Evolutionary conservation across 2,888 invertebrate genomes (phyloP).

Genomic region (Halictus quadricinctus): DNA sequence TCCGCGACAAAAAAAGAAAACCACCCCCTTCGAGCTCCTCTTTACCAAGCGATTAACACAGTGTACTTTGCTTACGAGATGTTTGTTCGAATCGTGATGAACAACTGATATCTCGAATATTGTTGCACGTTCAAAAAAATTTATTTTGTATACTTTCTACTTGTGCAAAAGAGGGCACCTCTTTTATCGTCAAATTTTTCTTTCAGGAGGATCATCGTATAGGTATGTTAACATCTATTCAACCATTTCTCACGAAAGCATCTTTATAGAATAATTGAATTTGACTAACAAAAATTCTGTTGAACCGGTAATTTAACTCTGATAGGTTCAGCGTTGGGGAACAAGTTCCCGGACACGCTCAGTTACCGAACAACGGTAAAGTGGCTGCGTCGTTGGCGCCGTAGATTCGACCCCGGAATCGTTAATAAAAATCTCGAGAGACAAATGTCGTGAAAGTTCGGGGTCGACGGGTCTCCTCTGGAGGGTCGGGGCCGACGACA

Average conservation of each 20-base stretch:
- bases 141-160: too few relatives aligned
- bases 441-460: not conserved
- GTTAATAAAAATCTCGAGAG: not conserved
- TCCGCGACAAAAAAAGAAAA: not conserved
- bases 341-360: not conserved
- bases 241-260: too few relatives aligned
- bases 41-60: not conserved
- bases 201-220: too few relatives aligned
- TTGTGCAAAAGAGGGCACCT: too few relatives aligned
- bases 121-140: too few relatives aligned
- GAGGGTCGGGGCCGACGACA: conserved; percentile 1
- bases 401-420: not conserved
- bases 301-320: not conserved
- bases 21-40: not conserved
- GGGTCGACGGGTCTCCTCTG: not conserved
- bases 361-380: not conserved
- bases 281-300: too few relatives aligned
- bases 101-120: too few relatives aligned
- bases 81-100: not conserved
- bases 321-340: not conserved
- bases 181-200: too few relatives aligned
- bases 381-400: not conserved
- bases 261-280: too few relatives aligned
- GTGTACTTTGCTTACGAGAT: not conserved
- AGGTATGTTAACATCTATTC: too few relatives aligned